Evolutionary conservation across 2,797 vertebrate species (phyloP).

Genomic region (Eulemur mongoz): DNA sequence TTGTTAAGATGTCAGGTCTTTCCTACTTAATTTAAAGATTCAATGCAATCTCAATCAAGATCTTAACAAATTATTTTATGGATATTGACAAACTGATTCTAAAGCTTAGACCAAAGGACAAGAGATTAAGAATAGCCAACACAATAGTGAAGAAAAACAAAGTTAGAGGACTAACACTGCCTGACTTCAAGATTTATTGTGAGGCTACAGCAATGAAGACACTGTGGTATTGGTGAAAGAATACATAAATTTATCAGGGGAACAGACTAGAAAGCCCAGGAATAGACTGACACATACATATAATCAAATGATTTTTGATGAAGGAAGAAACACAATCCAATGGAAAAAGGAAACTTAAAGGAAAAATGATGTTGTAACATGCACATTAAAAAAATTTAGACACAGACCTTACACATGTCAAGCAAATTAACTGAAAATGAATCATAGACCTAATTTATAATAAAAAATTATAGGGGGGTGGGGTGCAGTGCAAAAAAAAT

Average conservation of each 20-base stretch:
- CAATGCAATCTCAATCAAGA: not conserved
- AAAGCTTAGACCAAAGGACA: not conserved
- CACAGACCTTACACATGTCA: not conserved
- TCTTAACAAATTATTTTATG: not conserved
- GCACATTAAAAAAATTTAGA: not conserved
- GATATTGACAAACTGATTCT: not conserved
- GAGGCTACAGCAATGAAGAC: not conserved
- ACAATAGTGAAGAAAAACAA: not conserved
- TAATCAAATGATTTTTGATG: not conserved
- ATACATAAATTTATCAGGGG: not conserved
- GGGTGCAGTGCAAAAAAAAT: no score
- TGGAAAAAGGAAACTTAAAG: not conserved
- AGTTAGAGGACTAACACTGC: not conserved
- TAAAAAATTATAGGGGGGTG: not conserved
- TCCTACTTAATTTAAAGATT: not conserved
- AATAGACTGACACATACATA: not conserved
- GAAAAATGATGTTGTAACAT: not conserved
- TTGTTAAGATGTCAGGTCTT: not conserved
- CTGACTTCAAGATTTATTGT: not conserved
- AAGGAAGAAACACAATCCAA: not conserved
- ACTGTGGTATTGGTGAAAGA: not conserved
- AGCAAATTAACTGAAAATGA: not conserved
- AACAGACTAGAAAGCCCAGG: not conserved
- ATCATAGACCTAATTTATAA: not conserved
- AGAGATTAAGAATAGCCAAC: not conserved